phyloP scores from a whole-genome alignment of 2,797 vertebrate genomes.

The Anniella stebbinsi region DNA sequence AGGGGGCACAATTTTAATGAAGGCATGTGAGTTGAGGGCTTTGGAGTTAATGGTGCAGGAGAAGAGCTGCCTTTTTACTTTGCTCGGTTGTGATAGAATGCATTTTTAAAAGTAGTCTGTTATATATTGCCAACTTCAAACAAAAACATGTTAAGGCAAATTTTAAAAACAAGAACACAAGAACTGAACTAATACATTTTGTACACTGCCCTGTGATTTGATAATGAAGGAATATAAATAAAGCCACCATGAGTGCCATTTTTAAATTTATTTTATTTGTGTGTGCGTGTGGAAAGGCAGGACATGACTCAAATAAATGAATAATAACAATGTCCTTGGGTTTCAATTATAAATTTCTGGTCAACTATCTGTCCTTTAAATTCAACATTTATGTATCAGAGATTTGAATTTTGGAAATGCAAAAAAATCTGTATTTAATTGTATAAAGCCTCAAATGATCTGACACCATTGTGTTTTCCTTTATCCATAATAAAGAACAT shows the following conservation, averaged over 20 bases:
- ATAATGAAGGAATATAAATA: too few species aligned
- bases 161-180: not conserved
- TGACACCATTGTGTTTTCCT: not conserved
- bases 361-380: not conserved
- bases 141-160: not conserved
- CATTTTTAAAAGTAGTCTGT: rapidly evolving
- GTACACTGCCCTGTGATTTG: too few species aligned
- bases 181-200: not conserved
- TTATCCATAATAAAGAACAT: not conserved
- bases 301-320: not conserved
- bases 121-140: not conserved
- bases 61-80: not conserved
- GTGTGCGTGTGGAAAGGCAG: too few species aligned
- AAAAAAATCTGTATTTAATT: not conserved
- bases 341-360: not conserved
- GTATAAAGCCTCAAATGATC: not conserved
- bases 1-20: conserved; percentile 8
- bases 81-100: not conserved
- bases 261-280: not conserved
- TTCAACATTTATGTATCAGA: not conserved
- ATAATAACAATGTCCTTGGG: not conserved
- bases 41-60: not conserved
- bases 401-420: not conserved
- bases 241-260: not conserved
- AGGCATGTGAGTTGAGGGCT: not conserved